Percentiles rank a stretch among this genome's conserved stretches.
phyloP scores from a whole-genome alignment of 2,888 invertebrate genomes.

The Halocaridina rubra region DNA sequence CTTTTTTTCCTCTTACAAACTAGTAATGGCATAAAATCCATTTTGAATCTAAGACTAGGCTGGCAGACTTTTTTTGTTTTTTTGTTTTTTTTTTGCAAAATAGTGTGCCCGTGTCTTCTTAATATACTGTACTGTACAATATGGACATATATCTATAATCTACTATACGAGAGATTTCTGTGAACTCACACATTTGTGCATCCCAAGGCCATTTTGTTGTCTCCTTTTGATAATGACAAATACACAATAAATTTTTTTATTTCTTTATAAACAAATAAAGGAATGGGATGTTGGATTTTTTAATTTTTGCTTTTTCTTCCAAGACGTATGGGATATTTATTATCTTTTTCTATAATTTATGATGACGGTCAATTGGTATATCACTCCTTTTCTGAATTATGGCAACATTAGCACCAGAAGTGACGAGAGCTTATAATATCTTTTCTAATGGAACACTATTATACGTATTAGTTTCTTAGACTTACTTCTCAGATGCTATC shows the following conservation, averaged over 20 bases:
- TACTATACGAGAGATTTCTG: constrained; percentile 23
- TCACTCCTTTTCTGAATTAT: constrained; percentile 35
- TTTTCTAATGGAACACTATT: constrained; percentile 17
- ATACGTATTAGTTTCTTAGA: constrained; percentile 34
- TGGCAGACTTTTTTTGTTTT: constrained; percentile 42
- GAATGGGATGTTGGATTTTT: background rate
- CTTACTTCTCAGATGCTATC: constrained; percentile 31
- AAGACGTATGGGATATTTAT: background rate
- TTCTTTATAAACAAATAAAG: background rate
- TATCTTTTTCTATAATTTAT: too few species aligned
- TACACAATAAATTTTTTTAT: constrained; percentile 1
- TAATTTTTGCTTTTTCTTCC: background rate
- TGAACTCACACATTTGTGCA: constrained; percentile 48
- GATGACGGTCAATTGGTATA: too few species aligned
- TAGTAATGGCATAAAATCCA: constrained; percentile 6
- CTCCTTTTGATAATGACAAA: constrained; percentile 44
- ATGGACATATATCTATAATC: constrained; percentile 14
- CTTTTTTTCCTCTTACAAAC: background rate
- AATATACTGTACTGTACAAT: constrained; percentile 25
- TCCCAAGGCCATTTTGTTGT: constrained; percentile 54
- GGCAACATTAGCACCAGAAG: constrained; percentile 60
- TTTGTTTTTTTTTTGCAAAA: too few species aligned
- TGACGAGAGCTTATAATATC: constrained; percentile 49
- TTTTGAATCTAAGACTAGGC: constrained; percentile 37
- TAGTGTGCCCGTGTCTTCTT: constrained; percentile 29